These are phyloP conservation scores for Napeogenes sylphis DNA, from an alignment of 2,888 invertebrate species.

Conservation along the genomic window DNA sequence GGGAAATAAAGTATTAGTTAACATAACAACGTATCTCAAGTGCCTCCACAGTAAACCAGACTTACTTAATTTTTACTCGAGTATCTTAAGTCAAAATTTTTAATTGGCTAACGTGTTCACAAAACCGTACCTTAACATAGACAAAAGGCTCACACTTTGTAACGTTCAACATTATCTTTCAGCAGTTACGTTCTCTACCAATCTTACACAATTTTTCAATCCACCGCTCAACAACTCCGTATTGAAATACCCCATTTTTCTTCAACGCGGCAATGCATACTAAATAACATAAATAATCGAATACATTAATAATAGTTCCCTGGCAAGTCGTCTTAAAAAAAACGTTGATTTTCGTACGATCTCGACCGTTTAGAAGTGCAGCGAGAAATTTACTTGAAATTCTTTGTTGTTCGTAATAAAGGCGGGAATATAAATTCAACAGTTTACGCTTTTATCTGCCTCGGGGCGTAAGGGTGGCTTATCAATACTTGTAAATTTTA, in stretches of 20 bases:
- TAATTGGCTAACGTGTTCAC: constrained; percentile 12
- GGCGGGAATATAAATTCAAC: constrained; percentile 27
- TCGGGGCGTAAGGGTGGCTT: constrained; percentile 6
- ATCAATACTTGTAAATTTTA: constrained; percentile 20
- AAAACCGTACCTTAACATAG: constrained; percentile 55
- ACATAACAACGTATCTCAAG: no score
- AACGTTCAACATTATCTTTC: constrained; percentile 69
- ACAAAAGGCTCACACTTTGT: constrained; percentile 77
- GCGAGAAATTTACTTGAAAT: constrained; percentile 49
- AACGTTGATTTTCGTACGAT: constrained; percentile 63
- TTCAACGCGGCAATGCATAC: constrained; percentile 39
- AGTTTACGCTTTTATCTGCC: constrained; percentile 17
- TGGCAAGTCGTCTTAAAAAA: constrained; percentile 51
- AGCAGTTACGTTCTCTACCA: constrained; percentile 42
- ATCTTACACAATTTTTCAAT: constrained; percentile 30
- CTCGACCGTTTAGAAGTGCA: constrained; percentile 59
- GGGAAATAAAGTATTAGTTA: no score
- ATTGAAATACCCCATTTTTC: neutral
- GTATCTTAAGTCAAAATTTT: neutral
- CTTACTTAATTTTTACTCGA: no score
- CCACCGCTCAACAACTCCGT: constrained; percentile 40
- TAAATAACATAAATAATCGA: constrained; percentile 8
- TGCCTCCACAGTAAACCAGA: no score
- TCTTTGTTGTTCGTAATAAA: constrained; percentile 31
- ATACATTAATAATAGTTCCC: constrained; percentile 34